Base-by-base conservation (phyloP, 2,113 vertebrate species). In the Oryzias javanicus region DNA sequence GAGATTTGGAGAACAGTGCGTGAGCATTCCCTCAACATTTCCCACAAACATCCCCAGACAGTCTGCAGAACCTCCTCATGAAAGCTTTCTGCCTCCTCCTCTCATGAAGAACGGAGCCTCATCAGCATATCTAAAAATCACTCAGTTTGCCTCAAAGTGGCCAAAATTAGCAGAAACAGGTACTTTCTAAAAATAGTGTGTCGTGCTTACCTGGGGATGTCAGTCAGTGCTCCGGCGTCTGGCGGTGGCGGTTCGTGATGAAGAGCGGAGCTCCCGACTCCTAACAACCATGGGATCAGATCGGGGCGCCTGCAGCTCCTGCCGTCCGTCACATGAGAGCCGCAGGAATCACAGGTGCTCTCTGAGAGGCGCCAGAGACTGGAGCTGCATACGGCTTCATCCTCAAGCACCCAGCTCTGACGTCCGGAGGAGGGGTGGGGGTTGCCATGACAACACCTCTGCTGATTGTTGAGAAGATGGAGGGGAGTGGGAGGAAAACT, bases 401-500 rank as follows among this genome's bases (percentile, higher is more conserved):
- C 82, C 79, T 80, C 73, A 79, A 63, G 82, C 85, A 84, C 80
- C 74, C 58, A 60, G 70, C 84, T 83, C 79, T 90, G 88, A 86
- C 88, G 82, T 90, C 63, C 53, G 49, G 18, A 86, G 82, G 76
- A 70, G 64, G 85, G 88, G 74, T 66, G 81, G 78, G 64, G 27
- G 88, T 65, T 63, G 85, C 82, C 20, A 90, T 90, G 87, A 81
- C 58, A 79, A 91, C 84, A 57, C 48, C 64, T 78, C 88, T 67
- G 74, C 69, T 78, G 73, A 60, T 80, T 67, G 62, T 42, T 27
- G 55, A 67, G 67, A 72, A 76, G 78, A 79, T 65, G 57, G 73
- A 78, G 78, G 22, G 79, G 67, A 75, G 85, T 83, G 80, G 85
- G 85, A 89, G 88, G 80, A 78, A 84, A 88, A 87, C 75, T 83